Base-by-base conservation (phyloP, 1,140 invertebrate genomes). In the Oscheius sp. region DNA sequence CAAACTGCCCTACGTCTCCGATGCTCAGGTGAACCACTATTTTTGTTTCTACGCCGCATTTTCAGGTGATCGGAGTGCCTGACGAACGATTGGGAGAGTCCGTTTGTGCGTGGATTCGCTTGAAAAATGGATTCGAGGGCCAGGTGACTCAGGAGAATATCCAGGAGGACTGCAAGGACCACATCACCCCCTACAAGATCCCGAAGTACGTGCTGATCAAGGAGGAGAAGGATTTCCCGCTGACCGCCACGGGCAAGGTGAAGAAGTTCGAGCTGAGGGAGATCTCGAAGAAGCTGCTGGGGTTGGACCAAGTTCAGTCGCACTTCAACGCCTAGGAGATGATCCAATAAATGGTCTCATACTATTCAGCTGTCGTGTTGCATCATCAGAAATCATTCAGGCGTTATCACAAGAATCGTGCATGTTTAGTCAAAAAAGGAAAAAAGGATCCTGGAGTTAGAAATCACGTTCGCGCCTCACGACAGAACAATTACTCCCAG, bases 41-140 rank as follows among this genome's bases (percentile, higher is more conserved):
- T 36, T n/a, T 36, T 64, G 1, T 64, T 64, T 64, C 23, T 45
- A 15, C 42, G 18, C 23, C 42, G 23, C 42, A 45, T 45, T 71
- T 80, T 35, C 72, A 88, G 85, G 87, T 91, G 0, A 88, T 92
- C 78, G 92, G 91, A 32, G 88, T 93, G 0, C 86, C 91, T 26
- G 91, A 94, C 78, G 86, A 90, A 59, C 85, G 92, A 68, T 86
- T 92, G 61, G 93, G 92, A 0, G 93, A 95, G 87, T 91, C 93
- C 82, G 85, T 94, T 23, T 92, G 91, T 83, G 91, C 90, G 0
- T 91, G 90, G 79, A 84, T 95, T 38, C 85, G 88, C 66, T 59
- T 90, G 0, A 78, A 83, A 28, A 82, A 85, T 1, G 85, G 84
- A 2, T 26, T 55, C 32, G 75, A 84, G 0, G 86, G 81, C 38